Evolutionary conservation across 1,140 invertebrate genomes (phyloP).

Genomic region (Hestina assimilis): DNA sequence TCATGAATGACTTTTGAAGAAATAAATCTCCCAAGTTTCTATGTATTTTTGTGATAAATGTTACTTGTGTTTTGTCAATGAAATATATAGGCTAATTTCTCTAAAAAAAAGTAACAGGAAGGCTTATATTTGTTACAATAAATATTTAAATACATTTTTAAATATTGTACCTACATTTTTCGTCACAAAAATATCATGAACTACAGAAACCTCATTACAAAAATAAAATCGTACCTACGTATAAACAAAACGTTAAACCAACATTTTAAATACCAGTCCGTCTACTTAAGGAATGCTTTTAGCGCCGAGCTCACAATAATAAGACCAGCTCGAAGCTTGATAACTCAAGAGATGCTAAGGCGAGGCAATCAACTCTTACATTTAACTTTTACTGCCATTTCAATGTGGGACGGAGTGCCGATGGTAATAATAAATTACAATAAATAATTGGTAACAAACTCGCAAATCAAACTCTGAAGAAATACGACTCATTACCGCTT

Average conservation of each 20-base stretch:
- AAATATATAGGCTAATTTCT: no score
- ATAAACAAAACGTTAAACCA: not conserved
- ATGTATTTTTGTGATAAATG: no score
- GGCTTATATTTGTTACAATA: no score
- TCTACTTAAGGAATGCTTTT: constrained; percentile 16
- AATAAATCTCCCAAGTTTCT: no score
- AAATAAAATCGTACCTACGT: not conserved
- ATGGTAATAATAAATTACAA: constrained; percentile 15
- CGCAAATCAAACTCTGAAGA: constrained; percentile 16
- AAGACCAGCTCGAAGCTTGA: constrained; percentile 7
- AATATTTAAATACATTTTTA: no score
- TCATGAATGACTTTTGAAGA: no score
- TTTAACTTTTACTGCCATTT: constrained; percentile 16
- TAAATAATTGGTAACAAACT: constrained; percentile 10
- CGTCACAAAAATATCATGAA: no score
- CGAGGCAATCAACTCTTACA: constrained; percentile 16
- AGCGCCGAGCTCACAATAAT: constrained; percentile 6
- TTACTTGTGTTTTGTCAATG: no score
- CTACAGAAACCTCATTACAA: no score
- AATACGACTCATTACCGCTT: constrained; percentile 17
- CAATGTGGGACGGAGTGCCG: constrained; percentile 8
- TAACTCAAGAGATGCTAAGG: constrained; percentile 5
- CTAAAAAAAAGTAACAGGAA: no score
- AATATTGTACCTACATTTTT: no score
- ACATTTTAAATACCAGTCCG: not conserved